Conservation (phyloP, 2,888 invertebrate species). For the Nebria salina region DNA sequence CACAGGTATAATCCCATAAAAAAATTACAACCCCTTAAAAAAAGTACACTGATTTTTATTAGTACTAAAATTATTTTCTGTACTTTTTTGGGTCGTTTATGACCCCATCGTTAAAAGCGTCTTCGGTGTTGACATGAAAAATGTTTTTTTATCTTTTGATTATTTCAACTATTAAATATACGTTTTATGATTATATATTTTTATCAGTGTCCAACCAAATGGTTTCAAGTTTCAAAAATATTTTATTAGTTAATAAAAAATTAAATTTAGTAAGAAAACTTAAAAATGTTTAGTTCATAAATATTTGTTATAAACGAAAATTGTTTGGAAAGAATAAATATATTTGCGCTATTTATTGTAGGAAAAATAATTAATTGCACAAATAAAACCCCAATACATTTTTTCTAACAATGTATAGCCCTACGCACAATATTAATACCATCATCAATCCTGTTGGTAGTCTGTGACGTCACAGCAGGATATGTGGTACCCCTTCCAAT, state of each 20-base stretch:
- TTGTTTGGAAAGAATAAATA: no score
- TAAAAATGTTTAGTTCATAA: no score
- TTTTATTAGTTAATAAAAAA: no score
- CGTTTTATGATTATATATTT: neutral
- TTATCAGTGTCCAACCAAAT: neutral
- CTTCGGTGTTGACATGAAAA: neutral
- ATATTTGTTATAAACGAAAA: no score
- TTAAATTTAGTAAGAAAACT: no score
- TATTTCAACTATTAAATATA: neutral
- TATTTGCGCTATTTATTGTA: no score
- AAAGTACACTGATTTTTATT: neutral
- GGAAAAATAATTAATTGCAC: no score
- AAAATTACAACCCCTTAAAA: conserved; percentile 6
- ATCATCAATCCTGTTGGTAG: neutral
- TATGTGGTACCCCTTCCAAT: neutral
- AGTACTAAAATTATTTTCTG: neutral
- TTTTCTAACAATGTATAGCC: neutral
- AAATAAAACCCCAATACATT: neutral
- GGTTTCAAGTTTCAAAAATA: no score
- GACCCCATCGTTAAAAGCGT: neutral
- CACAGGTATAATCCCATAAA: neutral
- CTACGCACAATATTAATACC: neutral
- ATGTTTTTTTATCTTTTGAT: neutral
- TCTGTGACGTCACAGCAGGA: neutral
- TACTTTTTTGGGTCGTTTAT: neutral